Conservation (phyloP, 1,140 invertebrate genomes). For the Drosophila ercepeae region DNA sequence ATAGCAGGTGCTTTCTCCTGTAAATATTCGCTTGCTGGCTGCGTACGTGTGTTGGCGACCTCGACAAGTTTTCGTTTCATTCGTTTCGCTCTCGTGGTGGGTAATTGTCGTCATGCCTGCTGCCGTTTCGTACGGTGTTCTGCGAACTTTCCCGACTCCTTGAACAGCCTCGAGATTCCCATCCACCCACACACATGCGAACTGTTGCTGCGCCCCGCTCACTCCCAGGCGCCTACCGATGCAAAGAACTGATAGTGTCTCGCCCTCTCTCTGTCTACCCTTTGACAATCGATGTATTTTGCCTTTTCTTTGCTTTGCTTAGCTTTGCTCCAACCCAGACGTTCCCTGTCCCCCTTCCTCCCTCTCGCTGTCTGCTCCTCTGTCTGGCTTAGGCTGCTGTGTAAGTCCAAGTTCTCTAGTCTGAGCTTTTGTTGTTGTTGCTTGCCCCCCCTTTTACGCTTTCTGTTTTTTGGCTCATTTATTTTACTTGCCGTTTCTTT, state of each 20-base stretch:
- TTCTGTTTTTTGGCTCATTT: slow-evolving; percentile 70
- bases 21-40: not conserved
- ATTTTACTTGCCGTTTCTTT: slow-evolving; percentile 61
- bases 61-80: slow-evolving; percentile 59
- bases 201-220: slow-evolving; percentile 75
- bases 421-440: slow-evolving; percentile 50
- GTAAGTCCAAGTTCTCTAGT: slow-evolving; percentile 70
- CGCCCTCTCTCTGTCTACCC: slow-evolving; percentile 32
- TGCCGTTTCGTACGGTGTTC: slow-evolving; percentile 28
- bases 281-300: slow-evolving; percentile 53
- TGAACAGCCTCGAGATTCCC: slow-evolving; percentile 31
- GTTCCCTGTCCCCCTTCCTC: slow-evolving; percentile 10
- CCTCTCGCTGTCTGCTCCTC: slow-evolving; percentile 24
- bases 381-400: slow-evolving; percentile 63
- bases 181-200: slow-evolving; percentile 34
- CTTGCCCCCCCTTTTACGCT: slow-evolving; percentile 44
- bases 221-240: slow-evolving; percentile 26
- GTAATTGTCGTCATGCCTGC: slow-evolving; percentile 46
- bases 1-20: slow-evolving; percentile 58
- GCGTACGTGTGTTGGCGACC: slow-evolving; percentile 41
- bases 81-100: slow-evolving; percentile 31
- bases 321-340: slow-evolving; percentile 7
- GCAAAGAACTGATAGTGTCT: slow-evolving; percentile 24
- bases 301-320: slow-evolving; percentile 39
- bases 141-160: slow-evolving; percentile 73